Evolutionary conservation across 2,888 invertebrate genomes (phyloP), one percentile per base, ranked within the genome.

Genomic region (Drosophila prostipennis): DNA sequence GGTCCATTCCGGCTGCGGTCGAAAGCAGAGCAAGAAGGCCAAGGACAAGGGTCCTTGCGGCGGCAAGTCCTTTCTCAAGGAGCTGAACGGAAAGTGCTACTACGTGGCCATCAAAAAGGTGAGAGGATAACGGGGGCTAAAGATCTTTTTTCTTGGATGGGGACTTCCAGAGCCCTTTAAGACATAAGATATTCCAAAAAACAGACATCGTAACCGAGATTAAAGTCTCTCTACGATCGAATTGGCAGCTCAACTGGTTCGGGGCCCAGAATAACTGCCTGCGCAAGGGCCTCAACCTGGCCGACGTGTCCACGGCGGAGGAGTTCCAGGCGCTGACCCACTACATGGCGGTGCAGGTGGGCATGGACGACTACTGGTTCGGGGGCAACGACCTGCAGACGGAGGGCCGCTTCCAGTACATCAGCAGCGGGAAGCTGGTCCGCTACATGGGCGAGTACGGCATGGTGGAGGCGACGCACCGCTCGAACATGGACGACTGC

Each of bases 231-330:
- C 11, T 6, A 13, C 2, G 19, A 19, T 23, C 5, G 6, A 23
- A 14, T 48, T 34, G 13, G 16, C 40, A 83, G 82, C 56, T 86
- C 54, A 86, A 74, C 45, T 83, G 83, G 83, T 83, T 74, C 55
- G 84, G 81, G 0, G 83, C 87, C 2, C 76, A 79, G 34, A 86
- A 83, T 52, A 86, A 79, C 55, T 86, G 83, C 45, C 48, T 80
- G 49, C 87, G 83, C 39, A 86, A 86, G 37, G 51, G 51, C 1
- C 71, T 83, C 2, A 74, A 74, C 48, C 59, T 83, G 26, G 87
- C 77, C 0, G 79, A 83, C 46, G 37, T 86, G 19, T 23, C 68
- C 36, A 68, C 34, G 0, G 13, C 40, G 26, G 67, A 59, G 1
- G 87, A 86, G 0, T 77, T 69, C 6, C 34, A 74, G 6, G 74